phyloP scores from a whole-genome alignment of 2,113 vertebrate genomes.

The Reinhardtius hippoglossoides region DNA sequence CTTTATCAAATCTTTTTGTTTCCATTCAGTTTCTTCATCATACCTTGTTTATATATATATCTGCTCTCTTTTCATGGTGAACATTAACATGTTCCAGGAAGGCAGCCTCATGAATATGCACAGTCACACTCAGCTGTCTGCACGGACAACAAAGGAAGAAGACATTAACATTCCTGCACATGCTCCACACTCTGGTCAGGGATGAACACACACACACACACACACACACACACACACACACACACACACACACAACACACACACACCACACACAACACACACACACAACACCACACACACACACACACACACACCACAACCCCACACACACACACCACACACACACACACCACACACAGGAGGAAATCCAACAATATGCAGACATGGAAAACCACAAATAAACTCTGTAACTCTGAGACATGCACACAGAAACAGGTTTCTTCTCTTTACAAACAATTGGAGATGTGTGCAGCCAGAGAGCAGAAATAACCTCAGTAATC shows the following conservation, averaged over 20 bases:
- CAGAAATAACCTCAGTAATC: no score
- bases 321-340: no score
- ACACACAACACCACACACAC: conserved; percentile 11
- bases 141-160: conserved; percentile 71
- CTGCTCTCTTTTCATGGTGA: conserved; percentile 34
- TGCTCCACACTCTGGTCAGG: conserved; percentile 57
- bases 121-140: conserved; percentile 71
- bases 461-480: not conserved
- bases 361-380: conserved; percentile 3
- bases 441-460: not conserved
- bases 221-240: conserved; percentile 12
- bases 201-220: conserved; percentile 19
- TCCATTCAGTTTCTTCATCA: conserved; percentile 7
- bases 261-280: conserved; percentile 19
- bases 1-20: not conserved
- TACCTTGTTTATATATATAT: not conserved
- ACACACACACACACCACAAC: conserved; percentile 18
- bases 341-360: conserved; percentile 5
- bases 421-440: not conserved
- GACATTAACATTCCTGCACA: conserved; percentile 77
- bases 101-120: conserved; percentile 75
- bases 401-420: not conserved
- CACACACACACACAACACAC: conserved; percentile 5
- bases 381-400: not conserved
- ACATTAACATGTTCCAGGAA: conserved; percentile 64